phyloP scores from a whole-genome alignment of 2,797 vertebrate species.

The Benthosema pterotum region DNA sequence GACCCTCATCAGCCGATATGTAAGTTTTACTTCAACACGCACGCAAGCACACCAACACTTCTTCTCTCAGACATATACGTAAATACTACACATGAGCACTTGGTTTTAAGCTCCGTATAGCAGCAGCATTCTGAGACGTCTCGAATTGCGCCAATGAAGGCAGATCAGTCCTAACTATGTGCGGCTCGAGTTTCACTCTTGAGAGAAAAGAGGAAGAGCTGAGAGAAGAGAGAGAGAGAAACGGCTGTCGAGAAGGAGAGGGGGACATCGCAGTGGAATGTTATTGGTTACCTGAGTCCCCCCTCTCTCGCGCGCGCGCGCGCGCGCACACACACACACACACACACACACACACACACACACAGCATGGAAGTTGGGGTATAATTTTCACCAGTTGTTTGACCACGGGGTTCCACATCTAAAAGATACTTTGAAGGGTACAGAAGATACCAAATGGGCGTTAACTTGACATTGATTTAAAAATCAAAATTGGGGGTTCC shows the following conservation, averaged over 20 bases:
- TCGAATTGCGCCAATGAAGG: constrained; percentile 42
- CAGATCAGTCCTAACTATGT: constrained; percentile 18
- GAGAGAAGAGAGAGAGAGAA: neutral
- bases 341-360: neutral
- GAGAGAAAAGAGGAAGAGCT: neutral
- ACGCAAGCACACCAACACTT: neutral
- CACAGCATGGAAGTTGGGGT: neutral
- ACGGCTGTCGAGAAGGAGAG: neutral
- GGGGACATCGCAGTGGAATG: neutral
- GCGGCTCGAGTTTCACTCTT: constrained; percentile 60
- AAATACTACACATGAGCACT: neutral
- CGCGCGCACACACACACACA: too few relatives aligned
- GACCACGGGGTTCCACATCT: too few relatives aligned
- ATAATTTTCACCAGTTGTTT: too few relatives aligned
- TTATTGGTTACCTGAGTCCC: neutral
- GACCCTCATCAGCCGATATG: constrained; percentile 93
- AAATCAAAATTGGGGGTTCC: too few relatives aligned
- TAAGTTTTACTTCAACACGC: constrained; percentile 75
- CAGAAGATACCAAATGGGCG: too few relatives aligned
- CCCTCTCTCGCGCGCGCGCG: too few relatives aligned
- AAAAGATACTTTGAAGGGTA: too few relatives aligned
- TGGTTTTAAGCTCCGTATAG: neutral
- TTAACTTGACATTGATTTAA: too few relatives aligned
- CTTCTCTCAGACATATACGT: neutral
- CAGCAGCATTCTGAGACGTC: constrained; percentile 20